Conservation (phyloP, 2,797 vertebrate genomes). For the Muscicapa comitata region DNA sequence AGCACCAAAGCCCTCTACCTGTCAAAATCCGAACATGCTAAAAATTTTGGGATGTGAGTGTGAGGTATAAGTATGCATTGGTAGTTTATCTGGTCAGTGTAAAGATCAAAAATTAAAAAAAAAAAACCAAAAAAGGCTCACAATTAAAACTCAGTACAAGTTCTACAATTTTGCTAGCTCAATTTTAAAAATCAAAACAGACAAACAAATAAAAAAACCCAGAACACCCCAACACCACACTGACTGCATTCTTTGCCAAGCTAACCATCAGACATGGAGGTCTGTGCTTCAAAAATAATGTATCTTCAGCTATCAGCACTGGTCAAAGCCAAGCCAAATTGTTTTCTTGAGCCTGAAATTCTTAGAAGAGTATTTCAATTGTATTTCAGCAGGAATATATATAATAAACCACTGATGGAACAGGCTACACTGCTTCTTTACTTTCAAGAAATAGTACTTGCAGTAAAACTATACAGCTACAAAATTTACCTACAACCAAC, state of each 20-base stretch:
- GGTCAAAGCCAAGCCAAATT: neutral
- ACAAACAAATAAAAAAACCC: neutral
- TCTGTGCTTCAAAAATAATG: neutral
- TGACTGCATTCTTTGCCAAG: neutral
- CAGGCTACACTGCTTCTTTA: neutral
- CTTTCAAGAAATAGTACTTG: neutral
- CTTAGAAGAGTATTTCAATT: neutral
- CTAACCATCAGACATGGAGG: neutral
- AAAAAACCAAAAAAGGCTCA: neutral
- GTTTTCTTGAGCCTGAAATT: neutral
- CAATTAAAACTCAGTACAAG: neutral
- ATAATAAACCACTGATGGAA: neutral
- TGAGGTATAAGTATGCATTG: rapidly evolving
- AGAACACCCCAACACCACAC: neutral
- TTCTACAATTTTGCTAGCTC: neutral
- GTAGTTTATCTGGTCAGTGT: neutral
- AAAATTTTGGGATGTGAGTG: neutral
- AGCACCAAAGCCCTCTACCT: neutral
- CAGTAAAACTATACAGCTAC: neutral
- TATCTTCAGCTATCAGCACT: neutral
- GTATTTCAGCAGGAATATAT: neutral
- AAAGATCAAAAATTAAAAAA: neutral
- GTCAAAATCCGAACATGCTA: neutral
- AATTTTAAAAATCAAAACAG: neutral
- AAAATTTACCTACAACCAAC: neutral